Evolutionary conservation across 2,113 vertebrate species (phyloP), one percentile per base, ranked within the genome.

Genomic region (Anhinga anhinga): DNA sequence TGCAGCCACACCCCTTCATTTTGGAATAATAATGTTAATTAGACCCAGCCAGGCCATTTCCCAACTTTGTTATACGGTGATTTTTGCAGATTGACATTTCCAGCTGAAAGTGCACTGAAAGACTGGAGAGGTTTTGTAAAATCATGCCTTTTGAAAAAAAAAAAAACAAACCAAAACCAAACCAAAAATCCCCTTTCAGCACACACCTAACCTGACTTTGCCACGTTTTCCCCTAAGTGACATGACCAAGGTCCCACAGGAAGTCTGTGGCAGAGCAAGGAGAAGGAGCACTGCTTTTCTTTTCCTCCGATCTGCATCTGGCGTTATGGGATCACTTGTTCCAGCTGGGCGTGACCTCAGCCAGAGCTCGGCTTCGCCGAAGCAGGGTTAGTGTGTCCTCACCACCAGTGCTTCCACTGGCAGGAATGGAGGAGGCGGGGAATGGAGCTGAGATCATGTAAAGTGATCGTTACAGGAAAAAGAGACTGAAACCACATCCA

Each of bases 251-350:
- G n/a, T 85, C 16, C 12, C 45, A n/a, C 11, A 5, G 16, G 56
- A 53, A 7, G 11, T 59, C 62, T 23, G 32, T 61, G 72, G 67
- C 71, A 80, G 38, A 47, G 42, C 0, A 1, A 44, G 76, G 53
- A 62, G 29, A n/a, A 27, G 23, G 9, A 63, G 8, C 8, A 25
- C 38, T 89, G 49, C 38, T 84, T 83, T 77, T 21, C 52, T 67
- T n/a, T 59, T 19, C 58, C 32, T 72, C 4, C 1, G 27, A 27
- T 32, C 5, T 4, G 1, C n/a, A 30, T 62, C 83, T 66, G 66
- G 25, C 0, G 0, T 86, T 80, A 13, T 0, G 1, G 66, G 25
- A 67, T 45, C 7, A 1, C 22, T 59, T n/a, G 7, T 69, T 76
- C 77, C 53, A 78, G 32, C 84, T 63, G 71, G 58, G 27, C 59